phyloP scores from a whole-genome alignment of 2,113 vertebrate genomes.

The Panthera leo region DNA sequence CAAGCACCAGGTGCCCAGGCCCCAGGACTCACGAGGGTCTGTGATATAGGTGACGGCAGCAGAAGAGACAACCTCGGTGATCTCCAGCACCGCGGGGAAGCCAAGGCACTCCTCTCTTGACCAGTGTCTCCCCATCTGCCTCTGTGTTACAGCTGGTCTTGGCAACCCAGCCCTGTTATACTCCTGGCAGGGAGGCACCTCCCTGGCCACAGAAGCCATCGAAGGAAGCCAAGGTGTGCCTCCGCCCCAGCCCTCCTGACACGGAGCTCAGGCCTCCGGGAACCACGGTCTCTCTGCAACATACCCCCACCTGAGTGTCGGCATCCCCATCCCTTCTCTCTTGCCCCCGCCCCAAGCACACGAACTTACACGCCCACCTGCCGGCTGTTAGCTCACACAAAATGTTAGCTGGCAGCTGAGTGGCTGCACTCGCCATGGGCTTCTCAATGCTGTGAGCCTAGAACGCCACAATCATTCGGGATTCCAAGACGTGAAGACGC shows the following conservation, averaged over 20 bases:
- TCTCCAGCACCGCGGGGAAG: background rate
- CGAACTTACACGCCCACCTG: background rate
- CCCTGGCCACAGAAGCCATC: background rate
- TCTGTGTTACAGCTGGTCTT: background rate
- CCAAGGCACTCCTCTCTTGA: background rate
- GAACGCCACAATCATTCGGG: background rate
- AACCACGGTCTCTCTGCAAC: background rate
- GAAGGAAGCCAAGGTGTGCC: background rate
- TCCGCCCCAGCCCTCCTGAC: background rate
- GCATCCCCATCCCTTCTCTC: background rate
- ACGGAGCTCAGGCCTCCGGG: background rate
- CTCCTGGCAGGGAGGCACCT: background rate
- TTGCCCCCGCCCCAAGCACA: fast-evolving
- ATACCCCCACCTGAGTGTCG: too few relatives aligned
- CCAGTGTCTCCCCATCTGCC: background rate
- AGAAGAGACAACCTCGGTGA: background rate
- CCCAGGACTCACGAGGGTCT: background rate
- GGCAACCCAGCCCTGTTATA: background rate
- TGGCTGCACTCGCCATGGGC: background rate
- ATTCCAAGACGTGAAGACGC: background rate
- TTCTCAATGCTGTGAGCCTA: background rate
- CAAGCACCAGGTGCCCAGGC: background rate
- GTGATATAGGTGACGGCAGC: background rate
- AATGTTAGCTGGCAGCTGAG: background rate
- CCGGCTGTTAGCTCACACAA: background rate